Base-by-base conservation (phyloP, 2,797 vertebrate species). In the Thunnus albacares region DNA sequence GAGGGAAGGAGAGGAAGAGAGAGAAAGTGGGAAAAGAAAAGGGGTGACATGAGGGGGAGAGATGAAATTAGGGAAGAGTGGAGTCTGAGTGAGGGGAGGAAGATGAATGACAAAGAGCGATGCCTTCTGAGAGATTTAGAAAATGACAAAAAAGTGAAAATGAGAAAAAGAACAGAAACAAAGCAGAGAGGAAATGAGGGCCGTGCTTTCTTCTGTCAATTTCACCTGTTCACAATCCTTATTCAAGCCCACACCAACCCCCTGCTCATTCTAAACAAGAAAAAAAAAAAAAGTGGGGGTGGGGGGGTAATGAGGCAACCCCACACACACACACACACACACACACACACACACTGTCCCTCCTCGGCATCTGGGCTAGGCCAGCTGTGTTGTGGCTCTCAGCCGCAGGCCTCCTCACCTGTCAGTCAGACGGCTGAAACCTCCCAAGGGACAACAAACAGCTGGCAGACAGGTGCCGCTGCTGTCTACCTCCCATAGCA, bases 391-490 rank as follows among this genome's bases (percentile, higher is more conserved):
- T 84, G 91, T 90, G 87, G 73, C 87, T 91, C 81, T 85, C 87
- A 86, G 86, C 87, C 85, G 70, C 35, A 43, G 87, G 87, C 87
- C 90, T 87, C 91, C 87, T 93, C 94, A 93, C 89, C 89, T 92
- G 93, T 92, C 94, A 94, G 87, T 92, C 92, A 92, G 85, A 69
- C 82, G 56, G 78, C 90, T 89, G 84, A 96, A 51, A 93, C 93
- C 30, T 94, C 93, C 95, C 93, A 77, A 92, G 95, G 82, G 96
- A 96, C 87, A 93, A 89, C 95, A 95, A 96, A 94, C 87, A 89
- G 90, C 90, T 95, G 94, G 92, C 75, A 91, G 89, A 90, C 92
- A 94, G 94, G 94, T 95, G 94, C 88, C 65, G 78, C 83, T 60
- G 82, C 88, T 75, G 72, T 88, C 90, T 76, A 89, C 82, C 83